phyloP scores from a whole-genome alignment of 2,888 invertebrate genomes.

The Sinodicranocentrus sp. region DNA sequence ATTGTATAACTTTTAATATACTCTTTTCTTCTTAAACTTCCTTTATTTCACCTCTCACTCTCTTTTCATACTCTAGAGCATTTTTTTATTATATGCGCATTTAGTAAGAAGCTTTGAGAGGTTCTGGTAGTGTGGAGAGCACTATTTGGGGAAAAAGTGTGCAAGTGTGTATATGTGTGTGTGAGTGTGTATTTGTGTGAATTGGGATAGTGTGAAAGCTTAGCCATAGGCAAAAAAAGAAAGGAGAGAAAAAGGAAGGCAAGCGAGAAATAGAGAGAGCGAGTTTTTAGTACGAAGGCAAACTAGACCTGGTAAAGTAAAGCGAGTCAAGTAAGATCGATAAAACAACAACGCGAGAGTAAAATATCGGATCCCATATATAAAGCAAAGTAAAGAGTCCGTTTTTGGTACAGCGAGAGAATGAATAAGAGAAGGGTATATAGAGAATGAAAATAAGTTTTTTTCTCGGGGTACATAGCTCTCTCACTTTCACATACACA shows the following conservation, averaged over 20 bases:
- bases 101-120: neutral
- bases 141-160: too few species aligned
- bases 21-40: constrained; percentile 31
- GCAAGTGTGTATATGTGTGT: neutral
- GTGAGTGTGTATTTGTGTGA: constrained; percentile 53
- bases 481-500: neutral
- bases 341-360: constrained; percentile 60
- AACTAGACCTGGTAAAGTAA: constrained; percentile 7
- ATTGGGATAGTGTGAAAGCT: constrained; percentile 57
- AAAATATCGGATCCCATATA: constrained; percentile 51
- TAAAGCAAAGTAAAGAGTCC: constrained; percentile 43
- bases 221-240: constrained; percentile 46
- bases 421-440: constrained; percentile 49
- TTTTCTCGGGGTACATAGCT: constrained; percentile 10
- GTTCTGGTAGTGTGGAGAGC: neutral
- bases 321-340: constrained; percentile 58
- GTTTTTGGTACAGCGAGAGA: constrained; percentile 38
- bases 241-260: constrained; percentile 11
- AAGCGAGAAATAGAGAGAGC: constrained; percentile 36
- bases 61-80: constrained; percentile 13
- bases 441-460: constrained; percentile 47
- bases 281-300: constrained; percentile 25
- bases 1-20: constrained; percentile 40
- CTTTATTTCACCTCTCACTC: constrained; percentile 27
- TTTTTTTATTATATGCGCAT: too few species aligned